Evolutionary conservation across 2,113 vertebrate genomes (phyloP), one percentile per base, ranked within the genome.

Genomic region (Gobio gobio): DNA sequence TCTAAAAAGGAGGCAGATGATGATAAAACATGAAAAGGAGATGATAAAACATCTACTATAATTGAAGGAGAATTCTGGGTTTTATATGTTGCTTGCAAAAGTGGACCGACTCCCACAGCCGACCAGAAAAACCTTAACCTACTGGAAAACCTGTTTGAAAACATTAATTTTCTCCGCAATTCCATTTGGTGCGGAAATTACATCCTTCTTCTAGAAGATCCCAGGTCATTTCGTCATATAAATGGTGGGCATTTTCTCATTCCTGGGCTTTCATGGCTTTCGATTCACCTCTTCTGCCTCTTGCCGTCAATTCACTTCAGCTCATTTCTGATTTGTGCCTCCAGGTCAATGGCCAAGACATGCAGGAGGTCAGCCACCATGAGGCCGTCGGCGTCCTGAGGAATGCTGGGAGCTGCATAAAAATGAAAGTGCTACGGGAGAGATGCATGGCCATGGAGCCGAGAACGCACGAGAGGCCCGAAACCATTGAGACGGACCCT

Each of bases 331-430:
- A 78, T n/a, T 14, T 22, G 20, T 56, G 56, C 83, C 68, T 87
- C 18, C 86, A 95, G 95, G 95, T 95, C 85, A 93, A 95, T 14
- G 92, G 93, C n/a, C 80, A 93, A 61, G 85, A 87, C 86, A 89
- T 95, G 92, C 92, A 91, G 73, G 86, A 90, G 13, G 93, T 87
- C 14, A 92, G 91, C 70, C 94, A 95, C 89, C 92, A 93, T 0
- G 90, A 94, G 54, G 94, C 94, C 0, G 94, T 95, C 76, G 87
- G 88, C 0, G 89, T 93, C 58, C 91, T 95, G 70, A 92, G 91
- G 86, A 94, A 92, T 77, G 94, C 94, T 3, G 93, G 94, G 75
- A 93, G 91, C 87, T 94, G 93, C 77, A 92, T 96, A 40, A 92
- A 88, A 74, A 91, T 96, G 88, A 93, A 91, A 86, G 92, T 95